A percentile compares a stretch with the other conserved stretches of the same genome.
Evolutionary conservation across 2,888 invertebrate genomes (phyloP).

Genomic region (Nomada fucata): DNA sequence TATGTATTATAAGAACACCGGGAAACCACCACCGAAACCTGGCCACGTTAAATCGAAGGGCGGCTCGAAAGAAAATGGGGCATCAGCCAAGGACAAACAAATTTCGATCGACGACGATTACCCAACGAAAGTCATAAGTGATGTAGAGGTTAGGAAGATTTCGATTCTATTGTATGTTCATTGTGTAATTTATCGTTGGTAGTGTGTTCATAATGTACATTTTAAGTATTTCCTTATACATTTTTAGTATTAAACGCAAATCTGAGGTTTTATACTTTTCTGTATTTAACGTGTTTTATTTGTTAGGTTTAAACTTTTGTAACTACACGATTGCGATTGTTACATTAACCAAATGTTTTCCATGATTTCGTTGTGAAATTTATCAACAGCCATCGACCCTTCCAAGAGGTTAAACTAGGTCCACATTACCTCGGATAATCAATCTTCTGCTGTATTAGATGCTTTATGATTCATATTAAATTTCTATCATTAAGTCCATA

Average conservation of each 20-base stretch:
- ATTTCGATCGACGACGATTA: slow-evolving; percentile 87
- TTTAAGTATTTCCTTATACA: slow-evolving; percentile 4
- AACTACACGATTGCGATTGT: no score
- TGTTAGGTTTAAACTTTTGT: no score
- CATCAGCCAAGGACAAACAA: slow-evolving; percentile 84
- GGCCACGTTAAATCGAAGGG: slow-evolving; percentile 71
- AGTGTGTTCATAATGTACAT: background rate
- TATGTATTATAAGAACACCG: slow-evolving; percentile 89
- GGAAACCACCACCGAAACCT: slow-evolving; percentile 71
- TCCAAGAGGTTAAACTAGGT: no score
- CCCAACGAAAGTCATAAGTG: slow-evolving; percentile 76
- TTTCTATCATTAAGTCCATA: background rate
- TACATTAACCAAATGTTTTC: no score
- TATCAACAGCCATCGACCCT: no score
- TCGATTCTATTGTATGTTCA: background rate
- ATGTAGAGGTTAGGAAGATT: slow-evolving; percentile 76
- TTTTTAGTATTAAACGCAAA: no score
- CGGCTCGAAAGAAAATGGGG: slow-evolving; percentile 84
- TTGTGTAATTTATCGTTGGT: background rate
- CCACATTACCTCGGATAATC: no score
- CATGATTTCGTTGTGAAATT: no score
- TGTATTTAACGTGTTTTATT: no score
- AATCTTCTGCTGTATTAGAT: no score
- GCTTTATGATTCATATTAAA: background rate
- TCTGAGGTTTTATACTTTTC: no score